Conservation (phyloP, 2,797 vertebrate genomes). For the Apogon talboti region DNA sequence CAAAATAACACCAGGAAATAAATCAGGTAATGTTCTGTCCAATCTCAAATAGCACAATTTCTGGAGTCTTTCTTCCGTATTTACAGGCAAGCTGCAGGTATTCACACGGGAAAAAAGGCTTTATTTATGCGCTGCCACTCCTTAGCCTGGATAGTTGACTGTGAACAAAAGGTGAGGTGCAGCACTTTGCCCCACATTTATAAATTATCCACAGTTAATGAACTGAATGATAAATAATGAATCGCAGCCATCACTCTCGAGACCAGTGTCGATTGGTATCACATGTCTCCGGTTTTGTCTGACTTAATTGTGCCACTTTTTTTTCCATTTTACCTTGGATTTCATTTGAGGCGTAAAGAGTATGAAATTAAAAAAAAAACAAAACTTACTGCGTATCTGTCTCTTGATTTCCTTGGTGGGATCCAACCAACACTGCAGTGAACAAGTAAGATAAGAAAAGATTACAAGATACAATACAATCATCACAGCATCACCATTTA, state of each 20-base stretch:
- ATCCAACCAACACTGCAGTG: constrained; percentile 93
- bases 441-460: constrained; percentile 6
- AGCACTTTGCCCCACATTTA: constrained; percentile 18
- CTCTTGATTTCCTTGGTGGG: constrained; percentile 95
- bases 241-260: constrained; percentile 45
- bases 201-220: constrained; percentile 29
- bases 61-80: background rate
- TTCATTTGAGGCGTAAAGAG: background rate
- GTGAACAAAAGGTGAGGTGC: constrained; percentile 21
- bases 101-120: background rate
- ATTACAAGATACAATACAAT: constrained; percentile 17
- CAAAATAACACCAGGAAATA: background rate
- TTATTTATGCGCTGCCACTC: background rate
- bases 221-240: constrained; percentile 63
- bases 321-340: constrained; percentile 9
- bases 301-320: constrained; percentile 22
- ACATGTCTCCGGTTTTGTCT: constrained; percentile 52
- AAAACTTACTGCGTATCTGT: constrained; percentile 93
- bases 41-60: background rate
- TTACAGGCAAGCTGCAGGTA: background rate
- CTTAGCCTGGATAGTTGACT: constrained; percentile 6
- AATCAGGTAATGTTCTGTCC: background rate
- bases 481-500: background rate
- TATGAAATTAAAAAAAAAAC: background rate
- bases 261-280: constrained; percentile 47